Evolutionary conservation across 2,113 vertebrate species (phyloP), one percentile per base, ranked within the genome.

Genomic region (Alaudala cheleensis): DNA sequence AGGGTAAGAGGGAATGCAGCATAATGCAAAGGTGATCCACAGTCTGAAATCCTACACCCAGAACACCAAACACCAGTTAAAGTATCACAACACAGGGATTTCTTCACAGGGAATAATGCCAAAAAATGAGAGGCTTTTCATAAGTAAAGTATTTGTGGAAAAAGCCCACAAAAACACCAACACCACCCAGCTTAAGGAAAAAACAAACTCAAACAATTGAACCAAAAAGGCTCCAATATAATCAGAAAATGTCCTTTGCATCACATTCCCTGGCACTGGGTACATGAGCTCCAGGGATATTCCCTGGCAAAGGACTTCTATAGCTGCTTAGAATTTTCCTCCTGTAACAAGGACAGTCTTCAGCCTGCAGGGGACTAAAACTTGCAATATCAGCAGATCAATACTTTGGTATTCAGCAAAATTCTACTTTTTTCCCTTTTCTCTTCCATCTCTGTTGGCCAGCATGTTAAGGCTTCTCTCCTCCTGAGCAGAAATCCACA

Each of bases 361-460:
- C 84, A 82, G 22, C 31, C 72, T 80, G 62, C 31, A 76, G 18
- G 31, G 26, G 23, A 86, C 42, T 44, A 44, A 44, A 47, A 5
- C 37, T 49, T 57, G 34, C 44, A 34, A 14, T 44, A 53, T 76
- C 76, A 86, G 71, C 76, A 88, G 26, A 82, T 86, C 62, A 64
- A 62, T 72, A 86, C 29, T 82, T 66, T 42, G 49, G 21, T 83
- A 77, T 77, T 89, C 93, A 93, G 76, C 71, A 91, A 74, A 89
- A 86, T 15, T 42, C 2, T 49, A 39, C 19, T 88, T 93, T 49
- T 89, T 31, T 24, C 5, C n/a, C 20, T 40, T 67, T 66, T 67
- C 66, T 88, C 17, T 66, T 80, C 56, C 40, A 64, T 39, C 39
- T 42, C 53, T 74, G 44, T 31, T 82, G 25, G 25, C 44, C 62